phyloP scores from a whole-genome alignment of 2,113 vertebrate genomes.

The Antennarius striatus region DNA sequence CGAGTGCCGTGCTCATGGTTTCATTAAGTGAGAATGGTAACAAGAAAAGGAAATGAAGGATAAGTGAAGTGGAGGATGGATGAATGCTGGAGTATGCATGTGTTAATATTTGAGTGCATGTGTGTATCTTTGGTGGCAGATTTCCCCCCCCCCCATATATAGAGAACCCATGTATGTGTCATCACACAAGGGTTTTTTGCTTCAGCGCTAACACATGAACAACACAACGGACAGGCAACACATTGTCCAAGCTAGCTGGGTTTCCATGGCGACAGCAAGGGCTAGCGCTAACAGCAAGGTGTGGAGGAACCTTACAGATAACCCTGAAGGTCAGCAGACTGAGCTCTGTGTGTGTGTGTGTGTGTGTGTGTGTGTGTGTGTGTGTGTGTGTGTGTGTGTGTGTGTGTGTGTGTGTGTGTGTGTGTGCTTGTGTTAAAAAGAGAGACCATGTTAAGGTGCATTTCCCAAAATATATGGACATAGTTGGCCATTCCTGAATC shows the following conservation, averaged over 20 bases:
- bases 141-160: background rate
- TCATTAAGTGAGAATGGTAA: constrained; percentile 51
- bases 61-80: constrained; percentile 61
- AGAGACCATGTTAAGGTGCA: constrained; percentile 33
- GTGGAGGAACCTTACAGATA: constrained; percentile 73
- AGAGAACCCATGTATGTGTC: background rate
- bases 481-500: constrained; percentile 53
- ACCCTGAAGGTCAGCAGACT: constrained; percentile 72
- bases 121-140: background rate
- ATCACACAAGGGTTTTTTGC: constrained; percentile 12
- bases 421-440: constrained; percentile 11
- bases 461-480: constrained; percentile 64
- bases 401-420: constrained; percentile 4
- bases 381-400: constrained; percentile 7
- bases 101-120: constrained; percentile 19
- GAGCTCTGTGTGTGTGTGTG: constrained; percentile 22
- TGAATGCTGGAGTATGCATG: constrained; percentile 39
- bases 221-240: constrained; percentile 42
- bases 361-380: constrained; percentile 8
- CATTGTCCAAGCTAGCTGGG: constrained; percentile 65
- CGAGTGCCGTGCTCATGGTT: constrained; percentile 54
- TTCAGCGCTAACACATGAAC: constrained; percentile 14
- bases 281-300: constrained; percentile 66
- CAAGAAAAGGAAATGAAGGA: constrained; percentile 52
- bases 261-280: constrained; percentile 72